A percentile compares a stretch with the other conserved stretches of the same genome.
These are phyloP conservation scores for Danaus melanippus DNA, from an alignment of 1,140 invertebrate genomes.

Conservation along the genomic window DNA sequence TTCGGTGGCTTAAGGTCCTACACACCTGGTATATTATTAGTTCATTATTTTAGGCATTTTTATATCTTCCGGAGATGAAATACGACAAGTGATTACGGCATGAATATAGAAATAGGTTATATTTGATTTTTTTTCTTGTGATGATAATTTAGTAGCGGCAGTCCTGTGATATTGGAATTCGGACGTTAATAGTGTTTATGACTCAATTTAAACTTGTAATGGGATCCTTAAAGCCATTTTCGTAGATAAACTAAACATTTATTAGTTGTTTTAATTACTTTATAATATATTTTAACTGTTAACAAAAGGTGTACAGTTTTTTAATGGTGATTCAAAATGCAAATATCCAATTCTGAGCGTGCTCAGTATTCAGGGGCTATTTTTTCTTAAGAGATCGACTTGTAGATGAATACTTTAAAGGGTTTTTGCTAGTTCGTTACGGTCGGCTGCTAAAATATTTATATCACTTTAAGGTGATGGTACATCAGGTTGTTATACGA, in stretches of 20 bases:
- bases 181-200: constrained; percentile 40
- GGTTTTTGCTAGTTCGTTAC: constrained; percentile 10
- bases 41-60: constrained; percentile 66
- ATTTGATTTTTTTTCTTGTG: constrained; percentile 29
- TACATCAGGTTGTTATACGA: background rate
- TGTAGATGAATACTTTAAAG: constrained; percentile 15
- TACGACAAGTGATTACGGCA: constrained; percentile 47
- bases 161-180: constrained; percentile 30
- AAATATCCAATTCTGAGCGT: no score
- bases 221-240: constrained; percentile 20
- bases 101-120: constrained; percentile 35
- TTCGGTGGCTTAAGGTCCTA: constrained; percentile 43
- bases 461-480: constrained; percentile 2
- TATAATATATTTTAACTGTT: constrained; percentile 9
- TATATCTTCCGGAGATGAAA: constrained; percentile 62
- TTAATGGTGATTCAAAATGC: no score
- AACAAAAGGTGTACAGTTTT: background rate
- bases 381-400: constrained; percentile 13
- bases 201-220: constrained; percentile 37
- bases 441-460: constrained; percentile 9
- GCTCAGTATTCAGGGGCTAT: background rate
- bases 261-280: constrained; percentile 15
- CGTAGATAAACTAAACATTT: constrained; percentile 22
- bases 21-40: constrained; percentile 49
- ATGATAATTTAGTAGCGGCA: constrained; percentile 31